Evolutionary conservation across 2,888 invertebrate genomes (phyloP), one percentile per base, ranked within the genome.

Genomic region (Dioctria linearis): DNA sequence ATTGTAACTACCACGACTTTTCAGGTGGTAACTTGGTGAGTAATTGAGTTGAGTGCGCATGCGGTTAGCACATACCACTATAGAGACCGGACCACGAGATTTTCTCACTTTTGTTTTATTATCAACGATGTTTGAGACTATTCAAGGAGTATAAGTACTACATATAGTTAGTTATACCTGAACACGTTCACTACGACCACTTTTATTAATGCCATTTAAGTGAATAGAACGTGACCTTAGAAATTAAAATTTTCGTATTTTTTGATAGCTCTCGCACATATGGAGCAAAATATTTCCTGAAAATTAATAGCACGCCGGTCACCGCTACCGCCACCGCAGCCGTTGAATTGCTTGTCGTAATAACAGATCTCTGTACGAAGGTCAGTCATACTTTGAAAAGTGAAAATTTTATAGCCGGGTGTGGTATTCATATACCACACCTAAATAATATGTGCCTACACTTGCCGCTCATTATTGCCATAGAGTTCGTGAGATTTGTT

Each of bases 181-280:
- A 46, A 46, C 46, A 46, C 46, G 46, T 6, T 46, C 46, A 46
- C 25, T 25, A 59, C 51, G 9, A 51, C 9, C 51, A 13, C 25
- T 25, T n/a, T n/a, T 13, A n/a, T 59, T 59, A 6, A n/a, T 13
- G 13, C 25, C 25, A 25, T 25, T 5, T n/a, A 13, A n/a, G 59
- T 59, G 11, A 59, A 59, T 6, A 59, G 59, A 59, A 59, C 59
- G 59, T 59, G 59, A 13, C 59, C 59, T 59, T 25, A 59, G n/a
- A 59, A n/a, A 59, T 59, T 59, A 59, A 25, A n/a, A 3, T 25
- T 59, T 59, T 25, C 11, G 11, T 13, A 13, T 59, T 59, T 13
- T n/a, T 59, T 59, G 59, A 13, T n/a, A 59, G 59, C 3, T 59
- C 25, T 5, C n/a, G 59, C 59, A 13, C n/a, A 59, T 13, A 59